phyloP scores from a whole-genome alignment of 2,797 vertebrate species.

The Sebastes steindachneri region DNA sequence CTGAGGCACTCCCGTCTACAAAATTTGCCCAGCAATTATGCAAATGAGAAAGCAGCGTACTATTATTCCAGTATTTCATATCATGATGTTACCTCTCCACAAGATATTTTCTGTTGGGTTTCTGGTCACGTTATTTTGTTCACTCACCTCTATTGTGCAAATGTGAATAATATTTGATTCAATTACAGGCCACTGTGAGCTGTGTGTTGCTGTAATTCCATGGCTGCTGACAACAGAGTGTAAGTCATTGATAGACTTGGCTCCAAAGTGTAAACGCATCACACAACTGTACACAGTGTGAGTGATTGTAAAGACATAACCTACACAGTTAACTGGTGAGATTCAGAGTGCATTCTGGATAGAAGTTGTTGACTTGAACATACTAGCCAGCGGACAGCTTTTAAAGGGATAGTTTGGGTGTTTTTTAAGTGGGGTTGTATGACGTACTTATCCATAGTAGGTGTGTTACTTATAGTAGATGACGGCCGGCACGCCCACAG shows the following conservation, averaged over 20 bases:
- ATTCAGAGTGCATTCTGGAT: neutral
- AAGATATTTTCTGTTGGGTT: neutral
- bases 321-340: too few relatives aligned
- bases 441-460: too few relatives aligned
- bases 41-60: neutral
- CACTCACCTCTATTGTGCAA: conserved; percentile 7
- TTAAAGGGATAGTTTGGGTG: neutral
- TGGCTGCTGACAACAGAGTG: neutral
- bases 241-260: neutral
- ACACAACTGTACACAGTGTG: neutral
- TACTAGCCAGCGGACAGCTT: neutral
- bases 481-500: too few relatives aligned
- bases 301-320: neutral
- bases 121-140: neutral
- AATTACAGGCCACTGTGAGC: neutral
- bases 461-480: too few relatives aligned
- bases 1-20: neutral
- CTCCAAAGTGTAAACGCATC: neutral
- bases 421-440: too few relatives aligned
- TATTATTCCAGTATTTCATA: conserved; percentile 7
- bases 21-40: conserved; percentile 36
- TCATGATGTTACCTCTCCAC: neutral
- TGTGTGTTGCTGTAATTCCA: neutral
- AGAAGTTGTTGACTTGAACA: neutral
- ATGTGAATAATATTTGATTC: conserved; percentile 4